Base-by-base conservation (phyloP, 23 tunicate species). In the Trididemnum clinides region DNA sequence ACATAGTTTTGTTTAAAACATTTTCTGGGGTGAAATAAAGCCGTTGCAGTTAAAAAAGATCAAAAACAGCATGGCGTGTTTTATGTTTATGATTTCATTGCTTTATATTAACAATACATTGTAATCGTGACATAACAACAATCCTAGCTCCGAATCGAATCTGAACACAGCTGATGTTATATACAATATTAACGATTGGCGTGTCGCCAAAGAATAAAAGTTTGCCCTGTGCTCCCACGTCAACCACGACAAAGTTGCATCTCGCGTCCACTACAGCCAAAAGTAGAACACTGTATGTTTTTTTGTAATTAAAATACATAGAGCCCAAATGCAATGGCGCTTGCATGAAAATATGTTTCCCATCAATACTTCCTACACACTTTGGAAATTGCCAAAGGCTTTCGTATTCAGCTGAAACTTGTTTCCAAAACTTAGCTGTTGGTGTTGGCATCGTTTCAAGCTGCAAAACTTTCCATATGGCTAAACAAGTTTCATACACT, bases 281-380 rank as follows among this genome's bases (percentile, higher is more conserved):
- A 59, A 87, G 50, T 5, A 79, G 78, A 33, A 79, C 33, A 57
- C 90, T 78, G 64, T 39, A 65, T 4, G 64, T 72, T 54, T 65
- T 57, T 50, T 87, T 87, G 72, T 87, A 87, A 64, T 87, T 80
- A 65, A 79, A 70, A 25, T 64, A 82, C 7, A 25, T 28, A 5
- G 90, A 87, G 0, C 90, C 89, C 19, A 71, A 26, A n/a, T 59
- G 76, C 33, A 62, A 28, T n/a, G 89, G 89, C 0, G 83, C 83
- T 34, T 64, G 75, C 12, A 85, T 85, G 1, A 35, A 10, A 5
- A 85, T 59, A 51, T 76, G 89, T 32, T 77, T 85, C 30, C 89
- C 83, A 49, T 77, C 89, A 39, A 85, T 85, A 36, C 63, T 38
- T 18, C 89, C 89, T 19, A 85, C 33, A 85, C 83, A 85, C 19